Evolutionary conservation across 2,797 vertebrate species (phyloP).

Genomic region (Pristis pectinata): DNA sequence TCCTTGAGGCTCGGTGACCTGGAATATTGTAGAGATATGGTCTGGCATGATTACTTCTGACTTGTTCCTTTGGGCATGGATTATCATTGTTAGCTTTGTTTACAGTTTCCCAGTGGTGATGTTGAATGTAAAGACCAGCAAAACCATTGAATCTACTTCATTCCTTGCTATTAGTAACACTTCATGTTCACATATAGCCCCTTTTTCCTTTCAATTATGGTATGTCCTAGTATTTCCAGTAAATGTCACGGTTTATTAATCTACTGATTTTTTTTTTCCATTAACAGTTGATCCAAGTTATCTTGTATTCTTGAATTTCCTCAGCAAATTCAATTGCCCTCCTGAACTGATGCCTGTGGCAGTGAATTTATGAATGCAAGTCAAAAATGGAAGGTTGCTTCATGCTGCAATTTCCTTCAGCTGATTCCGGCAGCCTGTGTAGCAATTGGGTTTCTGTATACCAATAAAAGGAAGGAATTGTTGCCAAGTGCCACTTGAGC

Average conservation of each 20-base stretch:
- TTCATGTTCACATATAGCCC: neutral
- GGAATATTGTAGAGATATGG: neutral
- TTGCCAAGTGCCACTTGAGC: too few species aligned
- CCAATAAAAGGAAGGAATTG: neutral
- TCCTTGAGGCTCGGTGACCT: neutral
- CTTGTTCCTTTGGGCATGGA: neutral
- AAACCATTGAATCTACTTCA: neutral
- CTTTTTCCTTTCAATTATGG: neutral
- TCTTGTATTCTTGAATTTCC: neutral
- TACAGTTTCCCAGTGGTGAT: neutral
- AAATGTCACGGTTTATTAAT: neutral
- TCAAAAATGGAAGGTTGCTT: neutral
- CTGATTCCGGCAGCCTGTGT: neutral
- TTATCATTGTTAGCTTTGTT: neutral
- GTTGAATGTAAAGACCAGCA: neutral
- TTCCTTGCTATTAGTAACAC: neutral
- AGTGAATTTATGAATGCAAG: neutral
- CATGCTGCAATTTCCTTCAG: neutral
- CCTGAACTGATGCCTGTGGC: neutral
- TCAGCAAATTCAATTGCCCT: neutral
- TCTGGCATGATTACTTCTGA: neutral
- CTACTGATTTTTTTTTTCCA: neutral
- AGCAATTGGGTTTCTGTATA: neutral
- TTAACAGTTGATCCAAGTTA: neutral
- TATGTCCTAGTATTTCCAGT: neutral